A percentile compares a stretch with the other conserved stretches of the same genome.
Conservation (phyloP, 2,113 vertebrate genomes). For the Lophotis ruficrista region DNA sequence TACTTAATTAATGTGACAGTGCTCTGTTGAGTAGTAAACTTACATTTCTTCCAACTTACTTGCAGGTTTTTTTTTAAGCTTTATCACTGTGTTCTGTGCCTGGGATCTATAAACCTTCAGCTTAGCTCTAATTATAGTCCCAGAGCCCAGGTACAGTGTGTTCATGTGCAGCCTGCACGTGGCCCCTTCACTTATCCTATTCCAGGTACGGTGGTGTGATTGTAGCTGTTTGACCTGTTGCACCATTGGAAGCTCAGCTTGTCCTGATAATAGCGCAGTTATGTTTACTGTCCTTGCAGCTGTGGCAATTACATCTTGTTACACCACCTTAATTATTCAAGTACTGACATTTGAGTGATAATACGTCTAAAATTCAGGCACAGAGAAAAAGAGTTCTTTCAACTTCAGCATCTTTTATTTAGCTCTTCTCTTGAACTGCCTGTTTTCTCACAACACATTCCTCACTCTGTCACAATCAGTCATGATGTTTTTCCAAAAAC, state of each 20-base stretch:
- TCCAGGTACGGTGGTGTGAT: not conserved
- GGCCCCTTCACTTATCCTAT: not conserved
- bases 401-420: not conserved
- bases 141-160: conserved; percentile 33
- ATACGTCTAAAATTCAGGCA: conserved; percentile 9
- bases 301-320: conserved; percentile 52
- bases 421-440: not conserved
- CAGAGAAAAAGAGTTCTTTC: not conserved
- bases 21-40: not conserved
- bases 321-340: conserved; percentile 54
- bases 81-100: not conserved
- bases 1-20: not conserved
- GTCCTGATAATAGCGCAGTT: conserved; percentile 38
- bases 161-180: not conserved
- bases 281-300: conserved; percentile 68
- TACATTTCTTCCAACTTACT: not conserved
- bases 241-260: conserved; percentile 41
- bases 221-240: conserved; percentile 45
- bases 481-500: conserved; percentile 27
- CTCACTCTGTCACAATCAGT: not conserved
- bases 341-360: conserved; percentile 15
- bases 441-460: conserved; percentile 44
- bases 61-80: not conserved
- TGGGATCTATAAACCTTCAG: conserved; percentile 6
- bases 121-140: conserved; percentile 6